Evolutionary conservation across 2,113 vertebrate genomes (phyloP), one percentile per base, ranked within the genome.

Genomic region (Rostratula benghalensis): DNA sequence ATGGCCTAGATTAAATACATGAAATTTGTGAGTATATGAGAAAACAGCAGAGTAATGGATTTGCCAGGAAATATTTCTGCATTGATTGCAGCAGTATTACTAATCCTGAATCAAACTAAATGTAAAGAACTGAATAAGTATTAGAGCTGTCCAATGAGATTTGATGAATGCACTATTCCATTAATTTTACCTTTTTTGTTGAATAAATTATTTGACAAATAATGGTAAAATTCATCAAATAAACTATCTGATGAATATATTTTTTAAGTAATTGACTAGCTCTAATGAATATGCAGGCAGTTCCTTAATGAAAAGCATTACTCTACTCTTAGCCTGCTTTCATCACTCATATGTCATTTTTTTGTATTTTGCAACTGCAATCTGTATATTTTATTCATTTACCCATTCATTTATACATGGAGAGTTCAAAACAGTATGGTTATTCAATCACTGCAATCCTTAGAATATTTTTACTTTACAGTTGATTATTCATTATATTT

Each of bases 141-240:
- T 76, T 85, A 94, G 59, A 84, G 41, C 70, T 83, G 81, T 85
- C 83, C 77, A 85, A 84, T 91, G 87, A 82, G 77, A 91, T 89
- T 78, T 96, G 95, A 96, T 73, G 88, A 95, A 96, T 87, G 63
- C 23, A 80, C 57, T 22, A 83, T 89, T 96, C 50, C 89, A 84
- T 96, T 94, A 94, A 94, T 97, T 96, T 89, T 73, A 94, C 93
- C 74, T 94, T 96, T 97, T 96, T 89, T 94, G 83, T 85, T 94
- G 95, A 96, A 96, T 95, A 96, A 96, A 96, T 96, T 96, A 93
- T 93, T 95, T 97, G 92, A 95, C 81, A 96, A 97, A 96, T 95
- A 97, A 91, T 61, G 30, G 74, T 95, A 96, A 96, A 96, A 96
- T 96, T 96, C n/a, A 96, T 97, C 89, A 96, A 92, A 95, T 89